Evolutionary conservation across 2,797 vertebrate genomes (phyloP).

Genomic region (Sebastes dallii): DNA sequence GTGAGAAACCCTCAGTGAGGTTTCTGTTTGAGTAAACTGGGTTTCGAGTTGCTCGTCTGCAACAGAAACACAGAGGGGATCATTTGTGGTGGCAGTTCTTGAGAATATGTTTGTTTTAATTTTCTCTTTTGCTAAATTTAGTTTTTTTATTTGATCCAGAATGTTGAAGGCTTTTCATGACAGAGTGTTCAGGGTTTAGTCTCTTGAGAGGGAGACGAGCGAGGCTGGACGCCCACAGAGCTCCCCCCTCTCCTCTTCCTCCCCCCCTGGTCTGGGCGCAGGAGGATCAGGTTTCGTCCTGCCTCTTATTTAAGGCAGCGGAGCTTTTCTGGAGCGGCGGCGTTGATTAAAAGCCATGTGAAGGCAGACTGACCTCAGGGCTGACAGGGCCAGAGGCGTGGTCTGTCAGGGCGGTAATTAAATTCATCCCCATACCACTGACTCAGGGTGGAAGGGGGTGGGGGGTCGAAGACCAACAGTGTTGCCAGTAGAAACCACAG

Average conservation of each 20-base stretch:
- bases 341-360: slow-evolving; percentile 76
- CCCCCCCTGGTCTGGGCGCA: neutral
- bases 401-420: slow-evolving; percentile 66
- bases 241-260: neutral
- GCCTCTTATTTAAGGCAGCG: slow-evolving; percentile 65
- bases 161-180: neutral
- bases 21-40: neutral
- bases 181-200: neutral
- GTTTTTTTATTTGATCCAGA: neutral
- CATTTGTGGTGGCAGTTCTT: neutral
- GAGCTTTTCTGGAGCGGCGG: slow-evolving; percentile 26
- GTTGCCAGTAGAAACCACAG: slow-evolving; percentile 47
- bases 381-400: slow-evolving; percentile 51
- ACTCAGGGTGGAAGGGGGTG: neutral
- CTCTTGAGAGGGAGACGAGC: slow-evolving; percentile 2
- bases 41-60: neutral
- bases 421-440: slow-evolving; percentile 61
- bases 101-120: neutral
- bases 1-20: neutral
- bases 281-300: slow-evolving; percentile 67
- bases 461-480: slow-evolving; percentile 2
- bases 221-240: neutral
- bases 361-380: slow-evolving; percentile 67
- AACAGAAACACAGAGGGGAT: neutral
- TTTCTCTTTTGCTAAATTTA: slow-evolving; percentile 15